Evolutionary conservation across 2,113 vertebrate species (phyloP), one percentile per base, ranked within the genome.

Genomic region (Phalacrocorax pelagicus): DNA sequence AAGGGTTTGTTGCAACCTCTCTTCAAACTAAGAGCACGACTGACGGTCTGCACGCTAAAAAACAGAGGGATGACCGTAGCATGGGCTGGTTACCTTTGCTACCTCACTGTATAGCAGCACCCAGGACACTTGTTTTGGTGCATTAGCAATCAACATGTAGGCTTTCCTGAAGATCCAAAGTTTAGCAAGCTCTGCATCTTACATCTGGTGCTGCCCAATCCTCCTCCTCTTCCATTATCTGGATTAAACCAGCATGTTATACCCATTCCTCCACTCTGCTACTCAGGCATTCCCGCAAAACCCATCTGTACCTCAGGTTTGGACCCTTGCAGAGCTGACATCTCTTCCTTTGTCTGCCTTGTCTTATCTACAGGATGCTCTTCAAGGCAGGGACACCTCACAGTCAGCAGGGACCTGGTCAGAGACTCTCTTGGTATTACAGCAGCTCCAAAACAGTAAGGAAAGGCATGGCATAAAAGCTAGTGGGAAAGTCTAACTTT

Each of bases 31-130:
- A n/a, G 27, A 86, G 26, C 17, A 69, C 65, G 30, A 47, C 6
- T 32, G 24, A 36, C 2, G 2, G 22, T 29, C 70, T 26, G 30
- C 15, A 26, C 4, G 18, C 20, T 5, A 44, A 22, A 72, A 12
- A 30, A 2, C 10, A 52, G 40, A 52, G 32, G 10, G 7, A 30
- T 27, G 30, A 7, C 66, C 57, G 32, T 15, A 58, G 38, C 34
- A 22, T 6, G 23, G 24, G 16, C 40, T 47, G 51, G 51, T 58
- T 42, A 36, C 38, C 47, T 89, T 40, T 67, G 47, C 57, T 69
- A 32, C 49, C 32, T 44, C 66, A 14, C 40, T 16, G 4, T 0
- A 0, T 9, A 12, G 11, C 51, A 85, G n/a, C 8, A 2, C 32
- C 2, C 7, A 71, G 57, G 47, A 59, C 29, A 29, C 57, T 29